These are phyloP conservation scores for Himalopsyche phryganea DNA, from an alignment of 1,140 invertebrate genomes.

Conservation along the genomic window DNA sequence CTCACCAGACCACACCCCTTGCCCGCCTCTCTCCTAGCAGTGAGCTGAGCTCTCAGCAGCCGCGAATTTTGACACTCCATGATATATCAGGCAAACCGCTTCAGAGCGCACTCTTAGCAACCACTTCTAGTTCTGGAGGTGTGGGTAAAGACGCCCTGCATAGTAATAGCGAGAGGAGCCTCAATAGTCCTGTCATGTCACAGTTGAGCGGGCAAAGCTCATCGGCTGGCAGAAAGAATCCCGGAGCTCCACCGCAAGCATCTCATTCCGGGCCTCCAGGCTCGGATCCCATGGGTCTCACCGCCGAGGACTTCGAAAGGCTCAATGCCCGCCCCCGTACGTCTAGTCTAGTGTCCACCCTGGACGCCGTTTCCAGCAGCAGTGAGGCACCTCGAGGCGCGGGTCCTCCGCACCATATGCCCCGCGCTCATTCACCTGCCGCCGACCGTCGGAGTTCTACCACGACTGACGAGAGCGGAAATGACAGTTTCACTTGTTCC, in stretches of 20 bases:
- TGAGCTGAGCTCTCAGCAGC: slow-evolving; percentile 86
- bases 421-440: slow-evolving; percentile 65
- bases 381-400: slow-evolving; percentile 74
- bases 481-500: slow-evolving; percentile 96
- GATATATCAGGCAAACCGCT: slow-evolving; percentile 90
- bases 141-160: slow-evolving; percentile 79
- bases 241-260: slow-evolving; percentile 57
- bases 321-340: slow-evolving; percentile 81
- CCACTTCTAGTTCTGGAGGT: slow-evolving; percentile 79
- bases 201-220: slow-evolving; percentile 81
- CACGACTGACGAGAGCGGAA: slow-evolving; percentile 90
- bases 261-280: slow-evolving; percentile 58
- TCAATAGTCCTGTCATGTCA: slow-evolving; percentile 88
- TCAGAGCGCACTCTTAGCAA: slow-evolving; percentile 82
- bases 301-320: slow-evolving; percentile 88
- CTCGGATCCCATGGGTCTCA: slow-evolving; percentile 73
- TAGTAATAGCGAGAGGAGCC: slow-evolving; percentile 83
- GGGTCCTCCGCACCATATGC: slow-evolving; percentile 59
- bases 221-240: slow-evolving; percentile 66
- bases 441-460: slow-evolving; percentile 76
- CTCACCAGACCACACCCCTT: slow-evolving; percentile 82
- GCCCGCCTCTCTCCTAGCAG: slow-evolving; percentile 87
- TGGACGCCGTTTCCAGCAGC: slow-evolving; percentile 90
- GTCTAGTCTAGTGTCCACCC: slow-evolving; percentile 85
- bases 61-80: slow-evolving; percentile 85